Percentiles rank a stretch among this genome's conserved stretches.
These are phyloP conservation scores for Labia minor DNA, from an alignment of 2,888 invertebrate species.

Conservation along the genomic window DNA sequence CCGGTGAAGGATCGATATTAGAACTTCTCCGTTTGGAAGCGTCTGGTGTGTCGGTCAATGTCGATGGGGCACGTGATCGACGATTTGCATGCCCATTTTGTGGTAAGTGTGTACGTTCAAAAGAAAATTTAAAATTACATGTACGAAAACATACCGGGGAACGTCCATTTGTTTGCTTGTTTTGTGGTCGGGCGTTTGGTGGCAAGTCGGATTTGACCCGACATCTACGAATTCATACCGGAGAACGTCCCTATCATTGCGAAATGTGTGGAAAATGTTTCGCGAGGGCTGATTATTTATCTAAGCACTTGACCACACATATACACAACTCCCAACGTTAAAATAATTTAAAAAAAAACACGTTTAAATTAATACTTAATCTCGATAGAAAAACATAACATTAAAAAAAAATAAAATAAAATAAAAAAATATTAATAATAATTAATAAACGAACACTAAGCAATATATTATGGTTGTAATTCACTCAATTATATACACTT, in stretches of 20 bases:
- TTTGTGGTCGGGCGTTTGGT: conserved; percentile 79
- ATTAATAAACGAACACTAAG: not conserved
- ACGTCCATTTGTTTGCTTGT: conserved; percentile 80
- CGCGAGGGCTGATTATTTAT: conserved; percentile 79
- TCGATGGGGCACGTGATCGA: conserved; percentile 55
- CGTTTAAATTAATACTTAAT: not conserved
- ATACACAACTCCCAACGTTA: conserved; percentile 45
- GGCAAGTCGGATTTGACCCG: conserved; percentile 80
- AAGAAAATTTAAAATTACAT: conserved; percentile 78
- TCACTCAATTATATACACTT: not conserved
- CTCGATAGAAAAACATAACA: too few relatives aligned
- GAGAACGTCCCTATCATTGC: conserved; percentile 81
- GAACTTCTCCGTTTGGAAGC: conserved; percentile 51
- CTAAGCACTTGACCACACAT: conserved; percentile 83
- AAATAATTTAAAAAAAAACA: conserved; percentile 15
- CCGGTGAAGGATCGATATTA: conserved; percentile 48
- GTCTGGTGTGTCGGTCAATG: conserved; percentile 36
- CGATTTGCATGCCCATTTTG: conserved; percentile 82
- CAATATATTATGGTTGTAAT: not conserved
- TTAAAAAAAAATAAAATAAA: not conserved
- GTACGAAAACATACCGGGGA: conserved; percentile 80
- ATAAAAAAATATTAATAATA: not conserved
- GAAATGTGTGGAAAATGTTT: conserved; percentile 88
- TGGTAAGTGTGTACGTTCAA: conserved; percentile 78
- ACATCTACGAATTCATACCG: conserved; percentile 77